Base-by-base conservation (phyloP, 2,888 invertebrate species). In the Dorcus hopei region DNA sequence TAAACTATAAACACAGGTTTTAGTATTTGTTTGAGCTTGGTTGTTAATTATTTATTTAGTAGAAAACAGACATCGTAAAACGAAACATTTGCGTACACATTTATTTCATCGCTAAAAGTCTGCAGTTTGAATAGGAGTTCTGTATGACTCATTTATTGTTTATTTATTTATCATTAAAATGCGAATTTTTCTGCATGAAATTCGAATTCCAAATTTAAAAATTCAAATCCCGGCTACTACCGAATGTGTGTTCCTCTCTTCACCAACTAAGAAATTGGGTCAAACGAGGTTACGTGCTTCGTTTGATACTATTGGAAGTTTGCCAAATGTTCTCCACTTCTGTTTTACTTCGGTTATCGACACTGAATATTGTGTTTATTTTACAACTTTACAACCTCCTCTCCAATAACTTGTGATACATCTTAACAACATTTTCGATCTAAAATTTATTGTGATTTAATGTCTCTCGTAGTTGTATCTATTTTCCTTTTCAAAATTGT, bases 331-430 rank as follows among this genome's bases (percentile, higher is more conserved):
- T 45, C 43, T 57, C 48, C 51, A 52, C 38, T 62, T 57, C 55
- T 53, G 61, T 57, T 63, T 62, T 58, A 47, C 53, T 58, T 62
- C 57, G 59, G 49, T 54, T 59, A 60, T 59, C 62, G 59, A 59
- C 54, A 51, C 51, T 38, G 48, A 50, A 43, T 58, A 54, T 50
- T 50, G 38, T 54, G 58, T 58, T 58, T 58, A 58, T 58, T 58
- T 58, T 58, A 42, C 49, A 39, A 54, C 48, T 49, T 42, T 54
- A 54, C 54, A 58, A 58, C 54, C 58, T 58, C 54, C 50, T 48
- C 54, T 50, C 58, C 53, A 58, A 58, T 57, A 58, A 50, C 50
- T 33, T 39, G 41, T 54, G 53, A 53, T 49, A 47, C 48, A 53
- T 58, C 53, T 16, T 43, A 38, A 33, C 19, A 19, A 19, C 43